A percentile compares a stretch with the other conserved stretches of the same genome.
phyloP scores from a whole-genome alignment of 2,113 vertebrate species.

The Diphyllodes magnificus region DNA sequence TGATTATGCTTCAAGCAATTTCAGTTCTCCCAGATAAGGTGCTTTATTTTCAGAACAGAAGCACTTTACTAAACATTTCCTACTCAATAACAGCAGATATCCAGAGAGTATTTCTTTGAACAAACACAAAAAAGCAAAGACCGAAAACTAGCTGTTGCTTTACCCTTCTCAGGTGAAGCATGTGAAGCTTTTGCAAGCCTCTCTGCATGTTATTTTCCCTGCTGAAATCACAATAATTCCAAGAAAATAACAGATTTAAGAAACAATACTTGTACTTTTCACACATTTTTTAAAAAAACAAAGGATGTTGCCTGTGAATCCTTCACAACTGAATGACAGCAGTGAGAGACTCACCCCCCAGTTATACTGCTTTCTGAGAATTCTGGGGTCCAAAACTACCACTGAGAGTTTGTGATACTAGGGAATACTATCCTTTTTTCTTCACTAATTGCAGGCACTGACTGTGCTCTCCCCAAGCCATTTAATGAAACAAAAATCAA shows the following conservation, averaged over 20 bases:
- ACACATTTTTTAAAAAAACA: background rate
- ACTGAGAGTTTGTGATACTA: background rate
- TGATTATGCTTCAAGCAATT: background rate
- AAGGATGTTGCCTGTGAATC: background rate
- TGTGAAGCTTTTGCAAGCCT: background rate
- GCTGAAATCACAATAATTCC: background rate
- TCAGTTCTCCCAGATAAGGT: background rate
- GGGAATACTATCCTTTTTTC: background rate
- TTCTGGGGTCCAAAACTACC: background rate
- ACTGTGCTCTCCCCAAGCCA: background rate
- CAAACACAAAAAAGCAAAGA: background rate
- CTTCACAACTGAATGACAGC: background rate
- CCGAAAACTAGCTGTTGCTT: background rate
- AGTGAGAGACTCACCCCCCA: background rate
- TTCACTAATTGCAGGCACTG: background rate
- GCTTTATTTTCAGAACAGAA: background rate
- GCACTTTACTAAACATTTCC: background rate
- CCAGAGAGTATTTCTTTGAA: background rate
- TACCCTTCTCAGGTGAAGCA: background rate
- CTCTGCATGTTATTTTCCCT: background rate
- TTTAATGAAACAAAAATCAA: background rate
- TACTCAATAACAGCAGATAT: background rate
- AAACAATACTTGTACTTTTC: background rate
- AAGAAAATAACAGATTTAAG: background rate
- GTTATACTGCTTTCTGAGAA: background rate